A percentile compares a stretch with the other conserved stretches of the same genome.
Conservation (phyloP, 2,797 vertebrate genomes). For the Gastrophryne carolinensis region DNA sequence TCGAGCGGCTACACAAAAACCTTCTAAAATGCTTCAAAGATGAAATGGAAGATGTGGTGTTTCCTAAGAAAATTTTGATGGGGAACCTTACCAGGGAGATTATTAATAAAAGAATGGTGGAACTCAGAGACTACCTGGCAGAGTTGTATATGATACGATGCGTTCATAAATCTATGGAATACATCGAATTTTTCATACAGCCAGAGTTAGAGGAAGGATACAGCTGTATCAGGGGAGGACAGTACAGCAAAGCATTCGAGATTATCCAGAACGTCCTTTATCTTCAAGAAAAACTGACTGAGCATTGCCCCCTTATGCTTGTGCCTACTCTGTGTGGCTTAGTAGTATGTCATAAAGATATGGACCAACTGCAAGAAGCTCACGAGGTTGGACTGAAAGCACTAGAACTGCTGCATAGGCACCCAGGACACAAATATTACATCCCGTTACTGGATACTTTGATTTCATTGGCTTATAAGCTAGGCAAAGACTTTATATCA, state of each 20-base stretch:
- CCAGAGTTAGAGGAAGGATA: conserved; percentile 77
- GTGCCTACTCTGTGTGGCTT: conserved; percentile 81
- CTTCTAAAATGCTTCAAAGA: conserved; percentile 78
- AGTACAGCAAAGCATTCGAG: conserved; percentile 73
- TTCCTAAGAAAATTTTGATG: conserved; percentile 80
- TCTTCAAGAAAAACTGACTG: conserved; percentile 80
- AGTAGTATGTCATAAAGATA: conserved; percentile 82
- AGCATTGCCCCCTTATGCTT: conserved; percentile 64
- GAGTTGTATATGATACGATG: conserved; percentile 71
- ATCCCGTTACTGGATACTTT: conserved; percentile 78
- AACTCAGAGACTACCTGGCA: conserved; percentile 82
- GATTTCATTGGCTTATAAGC: conserved; percentile 78
- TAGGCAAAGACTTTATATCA: conserved; percentile 78
- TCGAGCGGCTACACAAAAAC: conserved; percentile 75
- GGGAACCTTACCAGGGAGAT: conserved; percentile 79
- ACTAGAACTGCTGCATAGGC: conserved; percentile 66
- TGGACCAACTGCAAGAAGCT: conserved; percentile 72
- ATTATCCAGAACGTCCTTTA: conserved; percentile 68
- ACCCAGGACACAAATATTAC: conserved; percentile 70
- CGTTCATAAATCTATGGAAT: conserved; percentile 72
- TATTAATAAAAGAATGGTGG: conserved; percentile 77
- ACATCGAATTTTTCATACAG: conserved; percentile 78
- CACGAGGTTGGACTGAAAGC: conserved; percentile 76
- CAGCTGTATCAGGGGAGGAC: conserved; percentile 79
- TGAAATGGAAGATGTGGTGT: conserved; percentile 83